Evolutionary conservation across 2,797 vertebrate species (phyloP).

Genomic region (Esox masquinongy): DNA sequence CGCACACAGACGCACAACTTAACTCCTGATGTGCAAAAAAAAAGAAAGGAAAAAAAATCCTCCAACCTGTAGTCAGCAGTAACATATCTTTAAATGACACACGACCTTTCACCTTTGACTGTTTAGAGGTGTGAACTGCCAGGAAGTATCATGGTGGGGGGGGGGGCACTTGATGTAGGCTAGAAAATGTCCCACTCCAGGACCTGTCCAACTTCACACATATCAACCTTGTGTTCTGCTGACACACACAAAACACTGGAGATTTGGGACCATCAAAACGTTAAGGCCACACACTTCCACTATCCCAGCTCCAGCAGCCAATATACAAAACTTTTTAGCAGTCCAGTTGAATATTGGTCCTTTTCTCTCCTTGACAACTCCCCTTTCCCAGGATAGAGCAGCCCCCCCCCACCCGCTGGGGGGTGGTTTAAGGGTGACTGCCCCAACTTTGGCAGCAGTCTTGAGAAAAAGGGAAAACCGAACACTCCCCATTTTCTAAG

Average conservation of each 20-base stretch:
- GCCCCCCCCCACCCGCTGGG: conserved; percentile 15
- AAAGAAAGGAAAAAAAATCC: background rate
- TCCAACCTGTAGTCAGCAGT: background rate
- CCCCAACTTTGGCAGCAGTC: conserved; percentile 38
- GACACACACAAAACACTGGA: too few species aligned
- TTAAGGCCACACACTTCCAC: background rate
- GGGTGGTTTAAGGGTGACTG: conserved; percentile 46
- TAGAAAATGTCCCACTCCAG: background rate
- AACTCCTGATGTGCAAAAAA: conserved; percentile 21
- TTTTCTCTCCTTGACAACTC: conserved; percentile 61
- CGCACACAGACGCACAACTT: conserved; percentile 16
- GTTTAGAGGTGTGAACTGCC: conserved; percentile 31
- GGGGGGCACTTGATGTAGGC: background rate
- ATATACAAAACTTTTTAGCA: conserved; percentile 31
- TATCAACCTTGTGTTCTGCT: background rate
- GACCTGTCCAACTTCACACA: background rate
- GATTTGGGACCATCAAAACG: background rate
- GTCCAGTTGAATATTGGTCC: conserved; percentile 54
- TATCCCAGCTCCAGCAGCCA: background rate
- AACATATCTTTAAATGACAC: conserved; percentile 24
- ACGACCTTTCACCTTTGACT: conserved; percentile 20
- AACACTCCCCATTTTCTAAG: conserved; percentile 59
- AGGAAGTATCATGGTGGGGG: conserved; percentile 37
- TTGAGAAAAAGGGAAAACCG: conserved; percentile 66
- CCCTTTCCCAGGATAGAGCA: conserved; percentile 56